These are phyloP conservation scores for Microcaecilia unicolor DNA, from an alignment of 2,797 vertebrate genomes.

Conservation along the genomic window DNA sequence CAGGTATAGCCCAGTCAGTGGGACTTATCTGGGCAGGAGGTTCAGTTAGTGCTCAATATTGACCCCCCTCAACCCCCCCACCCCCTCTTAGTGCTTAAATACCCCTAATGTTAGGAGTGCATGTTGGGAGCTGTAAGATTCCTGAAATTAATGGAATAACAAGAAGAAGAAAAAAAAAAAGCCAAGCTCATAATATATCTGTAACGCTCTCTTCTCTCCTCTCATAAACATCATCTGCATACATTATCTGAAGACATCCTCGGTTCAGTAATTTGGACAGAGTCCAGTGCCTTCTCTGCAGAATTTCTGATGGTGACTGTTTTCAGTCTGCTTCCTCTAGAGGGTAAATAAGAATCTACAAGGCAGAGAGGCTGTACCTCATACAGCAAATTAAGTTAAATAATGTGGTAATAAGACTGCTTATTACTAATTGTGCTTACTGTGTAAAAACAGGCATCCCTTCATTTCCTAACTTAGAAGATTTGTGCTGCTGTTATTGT, in stretches of 20 bases:
- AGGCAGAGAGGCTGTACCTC: background rate
- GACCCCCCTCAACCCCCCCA: too few species aligned
- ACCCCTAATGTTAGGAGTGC: too few species aligned
- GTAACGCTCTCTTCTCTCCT: background rate
- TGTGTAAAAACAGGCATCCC: background rate
- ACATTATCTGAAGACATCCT: background rate
- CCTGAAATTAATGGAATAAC: too few species aligned
- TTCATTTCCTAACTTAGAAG: background rate
- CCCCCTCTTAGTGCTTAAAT: too few species aligned
- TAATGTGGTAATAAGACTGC: background rate
- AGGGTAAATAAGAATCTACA: background rate
- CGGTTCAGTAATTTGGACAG: background rate
- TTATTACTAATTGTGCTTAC: background rate
- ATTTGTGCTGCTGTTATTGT: too few species aligned
- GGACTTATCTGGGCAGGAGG: too few species aligned
- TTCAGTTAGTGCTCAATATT: too few species aligned
- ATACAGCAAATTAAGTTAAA: background rate
- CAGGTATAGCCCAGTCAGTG: too few species aligned
- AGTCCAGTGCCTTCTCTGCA: background rate
- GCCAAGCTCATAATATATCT: background rate
- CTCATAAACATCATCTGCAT: background rate
- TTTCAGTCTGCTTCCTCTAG: background rate
- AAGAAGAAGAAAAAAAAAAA: too few species aligned
- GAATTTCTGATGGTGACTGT: background rate
- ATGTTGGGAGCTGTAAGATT: too few species aligned